Conservation (phyloP, 2,888 invertebrate species). For the Oligia strigilis region DNA sequence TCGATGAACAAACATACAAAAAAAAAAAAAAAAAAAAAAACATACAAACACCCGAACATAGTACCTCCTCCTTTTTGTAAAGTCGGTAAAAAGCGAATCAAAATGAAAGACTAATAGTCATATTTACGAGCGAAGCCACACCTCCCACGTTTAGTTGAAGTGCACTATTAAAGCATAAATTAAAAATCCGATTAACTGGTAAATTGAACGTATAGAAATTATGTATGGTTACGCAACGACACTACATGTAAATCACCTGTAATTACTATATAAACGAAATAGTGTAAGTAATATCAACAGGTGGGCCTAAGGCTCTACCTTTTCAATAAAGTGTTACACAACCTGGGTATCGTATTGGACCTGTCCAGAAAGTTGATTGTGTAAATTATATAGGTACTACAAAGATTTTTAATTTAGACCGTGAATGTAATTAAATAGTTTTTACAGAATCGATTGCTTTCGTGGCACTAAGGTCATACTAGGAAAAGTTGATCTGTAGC, state of each 20-base stretch:
- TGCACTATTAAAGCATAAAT: slow-evolving; percentile 76
- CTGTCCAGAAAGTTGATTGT: slow-evolving; percentile 62
- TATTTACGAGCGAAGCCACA: slow-evolving; percentile 67
- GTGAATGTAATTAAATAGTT: slow-evolving; percentile 45
- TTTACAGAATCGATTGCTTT: slow-evolving; percentile 42
- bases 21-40: too few relatives aligned
- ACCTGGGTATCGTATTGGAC: slow-evolving; percentile 49
- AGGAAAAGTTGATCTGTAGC: slow-evolving; percentile 23
- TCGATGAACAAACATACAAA: too few relatives aligned
- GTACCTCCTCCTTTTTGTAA: too few relatives aligned
- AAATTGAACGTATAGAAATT: slow-evolving; percentile 74
- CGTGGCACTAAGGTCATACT: slow-evolving; percentile 41
- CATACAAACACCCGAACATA: too few relatives aligned
- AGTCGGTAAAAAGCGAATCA: slow-evolving; percentile 56
- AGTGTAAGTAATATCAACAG: slow-evolving; percentile 64
- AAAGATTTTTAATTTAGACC: slow-evolving; percentile 57
- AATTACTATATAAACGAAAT: slow-evolving; percentile 67
- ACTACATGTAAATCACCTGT: slow-evolving; percentile 73
- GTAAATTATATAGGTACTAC: slow-evolving; percentile 52
- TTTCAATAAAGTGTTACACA: slow-evolving; percentile 65
- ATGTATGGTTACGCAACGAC: slow-evolving; percentile 73
- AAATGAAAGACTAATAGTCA: slow-evolving; percentile 65
- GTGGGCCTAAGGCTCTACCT: slow-evolving; percentile 64
- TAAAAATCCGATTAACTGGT: slow-evolving; percentile 72
- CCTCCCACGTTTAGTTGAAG: slow-evolving; percentile 68